These are phyloP conservation scores for Sanderia malayensis DNA, from an alignment of 30 jellyfish, hydroid and myxozoan genomes.

Conservation along the genomic window DNA sequence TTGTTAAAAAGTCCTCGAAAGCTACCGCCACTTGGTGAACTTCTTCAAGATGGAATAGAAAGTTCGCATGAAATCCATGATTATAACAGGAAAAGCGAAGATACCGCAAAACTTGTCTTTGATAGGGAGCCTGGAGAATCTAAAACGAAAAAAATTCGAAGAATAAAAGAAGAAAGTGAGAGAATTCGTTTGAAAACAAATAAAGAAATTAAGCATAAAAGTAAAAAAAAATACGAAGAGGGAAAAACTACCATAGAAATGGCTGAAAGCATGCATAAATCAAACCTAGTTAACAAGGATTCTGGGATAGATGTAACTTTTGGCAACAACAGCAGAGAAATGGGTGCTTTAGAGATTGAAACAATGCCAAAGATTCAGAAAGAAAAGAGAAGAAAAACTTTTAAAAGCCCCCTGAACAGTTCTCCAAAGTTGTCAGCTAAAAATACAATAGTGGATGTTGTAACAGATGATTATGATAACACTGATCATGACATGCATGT, in stretches of 20 bases:
- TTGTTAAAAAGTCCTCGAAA: slow-evolving; percentile 9
- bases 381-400: neutral
- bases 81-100: too few species aligned
- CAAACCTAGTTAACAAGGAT: neutral
- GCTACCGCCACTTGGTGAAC: slow-evolving; percentile 55
- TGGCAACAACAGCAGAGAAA: neutral
- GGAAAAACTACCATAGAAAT: neutral
- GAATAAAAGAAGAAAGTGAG: neutral
- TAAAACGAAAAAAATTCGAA: neutral
- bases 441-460: neutral
- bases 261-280: neutral
- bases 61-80: neutral
- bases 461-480: neutral
- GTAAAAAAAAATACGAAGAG: neutral
- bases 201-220: neutral
- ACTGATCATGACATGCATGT: neutral
- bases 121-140: too few species aligned
- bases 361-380: neutral
- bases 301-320: neutral
- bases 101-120: too few species aligned
- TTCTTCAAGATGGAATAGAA: slow-evolving; percentile 8
- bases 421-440: neutral
- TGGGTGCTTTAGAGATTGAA: neutral
- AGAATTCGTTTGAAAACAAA: too few species aligned
- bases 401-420: neutral